A percentile compares a stretch with the other conserved stretches of the same genome.
Conservation (phyloP, 1,140 invertebrate species). For the Drosophila mauritiana region DNA sequence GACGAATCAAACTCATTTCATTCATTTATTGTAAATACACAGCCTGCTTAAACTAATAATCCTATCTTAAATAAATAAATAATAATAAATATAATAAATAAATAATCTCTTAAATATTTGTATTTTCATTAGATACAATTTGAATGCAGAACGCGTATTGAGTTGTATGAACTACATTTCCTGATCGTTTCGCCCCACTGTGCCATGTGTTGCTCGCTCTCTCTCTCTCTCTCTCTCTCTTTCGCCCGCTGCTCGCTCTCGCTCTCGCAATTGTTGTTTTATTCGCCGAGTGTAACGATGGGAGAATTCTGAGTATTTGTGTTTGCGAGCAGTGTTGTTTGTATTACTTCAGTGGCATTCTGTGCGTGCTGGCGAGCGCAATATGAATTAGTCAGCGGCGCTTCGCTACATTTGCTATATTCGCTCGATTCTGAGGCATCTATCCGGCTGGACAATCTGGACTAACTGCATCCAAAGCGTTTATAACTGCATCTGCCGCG, state of each 20-base stretch:
- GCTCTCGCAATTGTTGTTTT: slow-evolving; percentile 8
- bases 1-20: no score
- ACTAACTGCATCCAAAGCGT: not conserved
- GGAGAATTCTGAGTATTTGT: slow-evolving; percentile 43
- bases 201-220: slow-evolving; percentile 32
- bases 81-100: no score
- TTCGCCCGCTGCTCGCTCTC: not conserved
- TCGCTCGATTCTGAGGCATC: not conserved
- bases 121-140: no score
- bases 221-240: not conserved
- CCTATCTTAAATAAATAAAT: no score
- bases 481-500: not conserved
- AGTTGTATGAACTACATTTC: not conserved
- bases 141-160: no score
- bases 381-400: slow-evolving; percentile 35
- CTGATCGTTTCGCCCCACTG: slow-evolving; percentile 8
- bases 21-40: no score
- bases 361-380: slow-evolving; percentile 45
- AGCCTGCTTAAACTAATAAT: no score
- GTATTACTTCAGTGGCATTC: slow-evolving; percentile 45
- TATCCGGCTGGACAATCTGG: not conserved
- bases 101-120: no score
- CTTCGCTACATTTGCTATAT: not conserved
- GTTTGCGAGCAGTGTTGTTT: slow-evolving; percentile 11
- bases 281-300: slow-evolving; percentile 22